Percentiles rank a stretch among this genome's conserved stretches.
Evolutionary conservation across 2,888 invertebrate genomes (phyloP).

Genomic region (Xestia rhomboidea): DNA sequence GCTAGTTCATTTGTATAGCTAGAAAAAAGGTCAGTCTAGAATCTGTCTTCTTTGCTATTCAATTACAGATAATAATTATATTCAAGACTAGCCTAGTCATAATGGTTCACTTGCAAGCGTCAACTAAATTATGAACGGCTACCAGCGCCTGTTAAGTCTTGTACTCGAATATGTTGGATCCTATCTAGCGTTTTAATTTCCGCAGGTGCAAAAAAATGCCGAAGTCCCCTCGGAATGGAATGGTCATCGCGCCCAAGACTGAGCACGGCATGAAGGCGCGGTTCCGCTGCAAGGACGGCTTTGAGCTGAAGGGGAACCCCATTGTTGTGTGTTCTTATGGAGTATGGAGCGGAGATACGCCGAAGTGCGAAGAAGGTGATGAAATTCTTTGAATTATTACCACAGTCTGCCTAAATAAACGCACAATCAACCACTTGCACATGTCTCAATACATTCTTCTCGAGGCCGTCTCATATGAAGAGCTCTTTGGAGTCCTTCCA

Average conservation of each 20-base stretch:
- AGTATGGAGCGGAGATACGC: slow-evolving; percentile 97
- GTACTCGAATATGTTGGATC: neutral
- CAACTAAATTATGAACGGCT: neutral
- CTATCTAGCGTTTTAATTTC: neutral
- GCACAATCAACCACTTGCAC: neutral
- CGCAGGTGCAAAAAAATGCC: slow-evolving; percentile 95
- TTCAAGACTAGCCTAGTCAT: neutral
- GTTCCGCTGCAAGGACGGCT: slow-evolving; percentile 98
- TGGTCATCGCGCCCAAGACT: slow-evolving; percentile 99
- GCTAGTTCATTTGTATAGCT: neutral
- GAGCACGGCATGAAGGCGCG: slow-evolving; percentile 98
- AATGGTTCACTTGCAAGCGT: neutral
- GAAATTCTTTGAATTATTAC: neutral
- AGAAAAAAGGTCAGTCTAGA: neutral
- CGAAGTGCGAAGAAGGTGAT: slow-evolving; percentile 94
- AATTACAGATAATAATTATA: neutral
- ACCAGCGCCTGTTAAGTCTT: neutral
- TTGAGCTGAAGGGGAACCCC: slow-evolving; percentile 94
- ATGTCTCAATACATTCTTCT: neutral
- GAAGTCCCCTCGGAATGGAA: slow-evolving; percentile 96
- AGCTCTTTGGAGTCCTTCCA: neutral
- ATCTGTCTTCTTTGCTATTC: neutral
- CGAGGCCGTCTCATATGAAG: neutral
- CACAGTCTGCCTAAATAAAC: neutral
- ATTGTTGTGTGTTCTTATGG: slow-evolving; percentile 98